A percentile compares a stretch with the other conserved stretches of the same genome.
phyloP scores from a whole-genome alignment of 2,113 vertebrate genomes.

The Okapia johnstoni region DNA sequence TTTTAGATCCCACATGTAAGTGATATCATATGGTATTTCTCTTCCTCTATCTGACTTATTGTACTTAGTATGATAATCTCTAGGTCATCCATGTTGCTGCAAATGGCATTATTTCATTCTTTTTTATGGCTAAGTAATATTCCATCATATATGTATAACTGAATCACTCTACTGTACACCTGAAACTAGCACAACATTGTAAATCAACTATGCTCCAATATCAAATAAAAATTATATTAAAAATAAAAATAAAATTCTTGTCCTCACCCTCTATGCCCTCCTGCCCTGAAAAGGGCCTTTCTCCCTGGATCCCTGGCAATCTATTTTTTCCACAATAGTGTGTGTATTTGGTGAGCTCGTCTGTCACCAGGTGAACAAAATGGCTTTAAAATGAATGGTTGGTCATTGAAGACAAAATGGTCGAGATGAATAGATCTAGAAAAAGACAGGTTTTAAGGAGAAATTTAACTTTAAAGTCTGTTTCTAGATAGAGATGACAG shows the following conservation, averaged over 20 bases:
- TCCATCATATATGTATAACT: neutral
- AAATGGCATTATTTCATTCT: neutral
- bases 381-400: neutral
- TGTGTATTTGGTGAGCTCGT: neutral
- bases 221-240: neutral
- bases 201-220: neutral
- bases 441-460: neutral
- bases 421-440: neutral
- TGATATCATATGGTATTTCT: neutral
- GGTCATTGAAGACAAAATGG: neutral
- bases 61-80: neutral
- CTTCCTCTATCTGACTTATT: neutral
- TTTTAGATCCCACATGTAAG: neutral
- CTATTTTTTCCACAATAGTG: neutral
- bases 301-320: rapidly evolving
- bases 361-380: neutral
- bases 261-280: neutral
- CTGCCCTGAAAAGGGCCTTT: neutral
- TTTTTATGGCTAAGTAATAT: neutral
- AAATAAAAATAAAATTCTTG: neutral
- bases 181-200: neutral
- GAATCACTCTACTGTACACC: neutral
- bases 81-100: neutral
- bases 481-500: neutral
- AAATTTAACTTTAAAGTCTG: neutral